These are phyloP conservation scores for Trimorus sp. DNA, from an alignment of 2,888 invertebrate genomes.

Conservation along the genomic window DNA sequence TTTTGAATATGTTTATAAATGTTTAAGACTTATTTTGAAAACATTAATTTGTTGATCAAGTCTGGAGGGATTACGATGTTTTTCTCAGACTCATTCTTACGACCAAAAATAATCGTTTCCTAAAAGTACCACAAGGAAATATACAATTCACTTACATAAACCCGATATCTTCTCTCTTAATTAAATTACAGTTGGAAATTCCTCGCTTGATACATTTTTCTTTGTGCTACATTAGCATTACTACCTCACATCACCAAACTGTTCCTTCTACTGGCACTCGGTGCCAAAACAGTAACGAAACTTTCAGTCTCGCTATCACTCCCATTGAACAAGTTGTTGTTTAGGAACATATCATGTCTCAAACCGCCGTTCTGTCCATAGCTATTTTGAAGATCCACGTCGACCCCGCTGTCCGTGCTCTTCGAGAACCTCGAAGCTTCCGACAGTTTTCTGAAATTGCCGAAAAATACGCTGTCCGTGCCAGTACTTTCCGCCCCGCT, in stretches of 20 bases:
- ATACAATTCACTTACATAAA: no score
- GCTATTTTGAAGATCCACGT: conserved; percentile 67
- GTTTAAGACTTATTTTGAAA: no score
- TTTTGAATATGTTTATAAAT: no score
- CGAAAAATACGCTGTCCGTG: conserved; percentile 93
- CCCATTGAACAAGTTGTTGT: conserved; percentile 75
- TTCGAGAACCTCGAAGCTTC: conserved; percentile 72
- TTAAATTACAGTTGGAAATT: no score
- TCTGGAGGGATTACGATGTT: no score
- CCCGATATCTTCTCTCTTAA: no score
- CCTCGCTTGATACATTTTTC: no score
- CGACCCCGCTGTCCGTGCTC: conserved; percentile 75
- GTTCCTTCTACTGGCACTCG: conserved; percentile 64
- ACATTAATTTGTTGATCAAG: no score
- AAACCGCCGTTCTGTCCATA: conserved; percentile 65
- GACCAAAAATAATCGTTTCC: no score
- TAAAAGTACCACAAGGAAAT: no score
- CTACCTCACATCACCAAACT: conserved; percentile 41
- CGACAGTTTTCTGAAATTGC: conserved; percentile 84
- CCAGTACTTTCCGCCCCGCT: conserved; percentile 94
- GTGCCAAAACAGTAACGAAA: conserved; percentile 81
- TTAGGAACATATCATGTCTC: conserved; percentile 67
- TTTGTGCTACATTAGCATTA: no score
- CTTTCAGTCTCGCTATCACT: conserved; percentile 82
- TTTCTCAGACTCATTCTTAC: no score